Base-by-base conservation (phyloP, 2,113 vertebrate genomes). In the Camelus dromedarius region DNA sequence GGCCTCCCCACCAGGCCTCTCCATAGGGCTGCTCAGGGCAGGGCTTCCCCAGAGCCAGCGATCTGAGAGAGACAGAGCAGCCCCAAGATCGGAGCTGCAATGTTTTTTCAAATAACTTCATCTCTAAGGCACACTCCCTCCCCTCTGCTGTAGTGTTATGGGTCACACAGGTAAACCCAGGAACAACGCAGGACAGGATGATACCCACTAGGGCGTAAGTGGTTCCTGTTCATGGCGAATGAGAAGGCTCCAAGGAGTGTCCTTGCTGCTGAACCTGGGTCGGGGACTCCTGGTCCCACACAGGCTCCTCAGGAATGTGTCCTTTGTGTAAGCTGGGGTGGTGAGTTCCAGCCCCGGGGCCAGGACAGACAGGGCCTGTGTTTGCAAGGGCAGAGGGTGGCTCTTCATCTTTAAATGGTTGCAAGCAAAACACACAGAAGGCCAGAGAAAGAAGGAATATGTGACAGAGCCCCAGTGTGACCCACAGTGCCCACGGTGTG, bases 401-500 rank as follows among this genome's bases (percentile, higher is more conserved):
- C 67, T 93, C 58, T 50, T 32, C 26, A 20, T 54, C 35, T 35
- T 54, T 15, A 32, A 10, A 82, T 20, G 18, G 2, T 18, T n/a
- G 67, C 56, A 9, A 22, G 1, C 18, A 11, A 26, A 66, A 11
- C 67, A 4, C 76, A 26, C 16, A 0, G 22, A 32, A 48, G 8
- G 22, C 79, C 46, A 14, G n/a, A 58, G 38, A n/a, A 58, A 50
- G 46, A 11, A 26, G 38, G 76, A 32, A 16, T 9, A 1, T 30
- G 62, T 9, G 24, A 2, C 38, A 1, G 46, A 32, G 72, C 10
- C 52, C 22, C n/a, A 2, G 16, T 28, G 46, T 13, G 93, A 32
- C 32, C 67, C 16, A 0, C 22, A 12, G 2, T 18, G 26, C 46
- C 60, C 9, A 7, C 2, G 0, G 18, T 5, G 8, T 3, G n/a